phyloP scores from a whole-genome alignment of 2,888 invertebrate species.

The Zelleria hepariella region DNA sequence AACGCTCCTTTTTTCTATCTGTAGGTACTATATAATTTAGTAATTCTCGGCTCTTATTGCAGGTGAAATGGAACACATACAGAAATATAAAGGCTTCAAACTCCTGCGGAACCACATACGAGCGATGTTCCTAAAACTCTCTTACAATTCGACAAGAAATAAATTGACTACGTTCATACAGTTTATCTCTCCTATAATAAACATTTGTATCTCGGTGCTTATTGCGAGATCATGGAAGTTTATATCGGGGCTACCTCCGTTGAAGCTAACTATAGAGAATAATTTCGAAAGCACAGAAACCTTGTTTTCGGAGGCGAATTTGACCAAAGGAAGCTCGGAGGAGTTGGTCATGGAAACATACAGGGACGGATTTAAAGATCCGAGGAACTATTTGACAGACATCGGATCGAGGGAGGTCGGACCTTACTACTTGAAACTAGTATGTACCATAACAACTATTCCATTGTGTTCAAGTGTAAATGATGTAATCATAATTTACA shows the following conservation, averaged over 20 bases:
- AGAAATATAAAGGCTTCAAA: conserved; percentile 51
- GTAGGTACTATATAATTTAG: no score
- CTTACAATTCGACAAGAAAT: conserved; percentile 49
- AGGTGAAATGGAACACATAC: conserved; percentile 42
- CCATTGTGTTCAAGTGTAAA: no score
- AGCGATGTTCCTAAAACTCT: conserved; percentile 58
- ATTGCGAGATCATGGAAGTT: conserved; percentile 62
- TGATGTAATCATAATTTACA: no score
- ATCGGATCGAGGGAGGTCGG: conserved; percentile 43
- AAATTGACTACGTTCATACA: conserved; percentile 55
- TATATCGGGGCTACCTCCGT: conserved; percentile 71
- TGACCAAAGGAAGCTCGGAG: conserved; percentile 35
- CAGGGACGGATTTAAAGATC: conserved; percentile 46
- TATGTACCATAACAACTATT: conserved; percentile 27
- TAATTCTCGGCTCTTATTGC: conserved; percentile 12
- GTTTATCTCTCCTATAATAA: conserved; percentile 55
- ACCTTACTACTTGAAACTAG: conserved; percentile 58
- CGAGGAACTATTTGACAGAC: conserved; percentile 41
- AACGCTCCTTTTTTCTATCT: not conserved
- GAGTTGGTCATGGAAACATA: conserved; percentile 38
- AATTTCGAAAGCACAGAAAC: conserved; percentile 49
- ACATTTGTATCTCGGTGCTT: conserved; percentile 52
- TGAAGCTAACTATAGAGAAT: conserved; percentile 65
- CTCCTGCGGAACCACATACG: conserved; percentile 54
- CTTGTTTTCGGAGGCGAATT: conserved; percentile 36